Percentiles rank a stretch among this genome's conserved stretches.
phyloP scores from a whole-genome alignment of 2,888 invertebrate genomes.

The Neria commutata region DNA sequence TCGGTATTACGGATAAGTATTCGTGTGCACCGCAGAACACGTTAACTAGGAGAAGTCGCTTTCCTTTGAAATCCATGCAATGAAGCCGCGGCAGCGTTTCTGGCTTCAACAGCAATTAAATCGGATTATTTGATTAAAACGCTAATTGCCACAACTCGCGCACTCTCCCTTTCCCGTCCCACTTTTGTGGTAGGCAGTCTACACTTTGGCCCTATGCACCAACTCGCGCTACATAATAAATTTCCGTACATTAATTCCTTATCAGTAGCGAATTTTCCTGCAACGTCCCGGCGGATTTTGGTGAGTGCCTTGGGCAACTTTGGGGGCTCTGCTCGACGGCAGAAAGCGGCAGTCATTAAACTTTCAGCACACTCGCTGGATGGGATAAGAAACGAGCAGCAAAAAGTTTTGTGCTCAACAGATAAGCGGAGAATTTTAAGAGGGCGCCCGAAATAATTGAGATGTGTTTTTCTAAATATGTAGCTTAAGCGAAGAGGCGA shows the following conservation, averaged over 20 bases:
- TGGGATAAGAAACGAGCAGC: not conserved
- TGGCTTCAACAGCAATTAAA: conserved; percentile 33
- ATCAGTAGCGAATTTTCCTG: conserved; percentile 34
- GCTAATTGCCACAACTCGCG: conserved; percentile 43
- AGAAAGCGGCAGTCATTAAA: not conserved
- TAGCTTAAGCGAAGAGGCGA: no score
- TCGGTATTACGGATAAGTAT: no score
- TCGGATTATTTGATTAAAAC: conserved; percentile 43
- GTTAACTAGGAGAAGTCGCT: no score
- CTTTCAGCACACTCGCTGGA: not conserved
- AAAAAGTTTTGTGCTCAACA: not conserved
- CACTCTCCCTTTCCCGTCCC: conserved; percentile 16
- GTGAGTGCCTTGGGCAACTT: not conserved
- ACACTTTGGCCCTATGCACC: not conserved
- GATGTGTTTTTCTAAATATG: not conserved
- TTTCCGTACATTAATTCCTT: conserved; percentile 44
- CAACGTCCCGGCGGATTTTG: not conserved
- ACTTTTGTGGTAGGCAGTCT: not conserved
- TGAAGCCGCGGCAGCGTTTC: not conserved
- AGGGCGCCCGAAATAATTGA: not conserved
- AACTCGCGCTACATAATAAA: conserved; percentile 35
- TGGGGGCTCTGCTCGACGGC: not conserved
- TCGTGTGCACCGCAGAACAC: no score
- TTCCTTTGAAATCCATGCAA: no score
- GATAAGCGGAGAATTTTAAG: conserved; percentile 3